Percentiles rank a stretch among this genome's conserved stretches.
These are phyloP conservation scores for Prunella fulvescens DNA, from an alignment of 2,113 vertebrate genomes.

Conservation along the genomic window DNA sequence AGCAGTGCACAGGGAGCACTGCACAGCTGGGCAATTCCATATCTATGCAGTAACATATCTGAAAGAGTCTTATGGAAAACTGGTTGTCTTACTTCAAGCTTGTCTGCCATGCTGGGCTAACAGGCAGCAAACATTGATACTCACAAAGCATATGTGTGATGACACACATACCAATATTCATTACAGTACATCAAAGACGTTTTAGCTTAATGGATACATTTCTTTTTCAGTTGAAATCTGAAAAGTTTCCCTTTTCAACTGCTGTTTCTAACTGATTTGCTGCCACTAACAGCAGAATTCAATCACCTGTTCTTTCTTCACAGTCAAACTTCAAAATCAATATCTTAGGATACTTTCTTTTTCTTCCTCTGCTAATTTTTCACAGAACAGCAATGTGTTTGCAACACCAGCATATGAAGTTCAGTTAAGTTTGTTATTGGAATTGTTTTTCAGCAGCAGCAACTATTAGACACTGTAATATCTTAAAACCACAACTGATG, in stretches of 20 bases:
- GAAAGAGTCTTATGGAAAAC: not conserved
- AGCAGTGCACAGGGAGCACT: not conserved
- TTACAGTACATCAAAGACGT: not conserved
- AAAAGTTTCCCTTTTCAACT: not conserved
- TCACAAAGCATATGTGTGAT: not conserved
- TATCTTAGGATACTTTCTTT: not conserved
- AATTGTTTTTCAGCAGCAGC: not conserved
- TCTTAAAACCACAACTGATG: not conserved
- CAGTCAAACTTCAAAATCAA: not conserved
- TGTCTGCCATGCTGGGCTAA: not conserved
- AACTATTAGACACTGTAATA: not conserved
- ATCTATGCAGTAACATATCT: not conserved
- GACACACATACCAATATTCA: not conserved
- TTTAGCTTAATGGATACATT: not conserved
- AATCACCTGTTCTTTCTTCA: not conserved
- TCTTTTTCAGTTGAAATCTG: too few relatives aligned
- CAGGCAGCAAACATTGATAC: not conserved
- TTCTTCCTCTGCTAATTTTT: not conserved
- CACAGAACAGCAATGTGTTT: not conserved
- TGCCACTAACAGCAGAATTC: not conserved
- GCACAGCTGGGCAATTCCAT: not conserved
- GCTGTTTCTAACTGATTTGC: not conserved
- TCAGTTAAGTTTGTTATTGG: not conserved
- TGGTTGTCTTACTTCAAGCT: not conserved
- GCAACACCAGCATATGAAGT: not conserved